phyloP scores from a whole-genome alignment of 1,140 invertebrate species.

The Penaeus japonicus region DNA sequence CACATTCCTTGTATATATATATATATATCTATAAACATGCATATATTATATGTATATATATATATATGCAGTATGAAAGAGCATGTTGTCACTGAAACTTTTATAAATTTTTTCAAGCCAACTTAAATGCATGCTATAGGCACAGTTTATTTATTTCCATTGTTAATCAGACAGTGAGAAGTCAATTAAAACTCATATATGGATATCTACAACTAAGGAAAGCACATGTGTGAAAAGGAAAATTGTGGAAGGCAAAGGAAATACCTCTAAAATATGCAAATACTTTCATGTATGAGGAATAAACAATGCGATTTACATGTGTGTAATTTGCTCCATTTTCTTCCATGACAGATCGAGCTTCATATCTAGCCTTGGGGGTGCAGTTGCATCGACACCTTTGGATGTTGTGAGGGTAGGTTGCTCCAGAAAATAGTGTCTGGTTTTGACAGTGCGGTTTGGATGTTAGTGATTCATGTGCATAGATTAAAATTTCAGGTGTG shows the following conservation, averaged over 20 bases:
- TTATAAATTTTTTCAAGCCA: not conserved
- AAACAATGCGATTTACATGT: not conserved
- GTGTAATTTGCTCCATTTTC: not conserved
- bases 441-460: not conserved
- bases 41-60: no score
- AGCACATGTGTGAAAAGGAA: conserved; percentile 20
- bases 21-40: no score
- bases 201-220: conserved; percentile 9
- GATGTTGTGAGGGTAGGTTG: conserved; percentile 92
- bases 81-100: no score
- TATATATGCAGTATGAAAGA: no score
- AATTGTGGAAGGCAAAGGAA: conserved; percentile 4
- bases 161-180: conserved; percentile 49
- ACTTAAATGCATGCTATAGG: conserved; percentile 10
- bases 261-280: not conserved
- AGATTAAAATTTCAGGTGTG: not conserved
- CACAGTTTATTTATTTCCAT: conserved; percentile 30
- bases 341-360: conserved; percentile 77
- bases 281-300: not conserved
- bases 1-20: no score
- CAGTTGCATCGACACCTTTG: conserved; percentile 91
- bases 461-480: not conserved
- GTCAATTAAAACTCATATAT: conserved; percentile 17
- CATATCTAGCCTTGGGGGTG: conserved; percentile 90
- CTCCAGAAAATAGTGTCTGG: no score